Evolutionary conservation across 2,797 vertebrate species (phyloP), one percentile per base, ranked within the genome.

Genomic region (Tamandua tetradactyla): DNA sequence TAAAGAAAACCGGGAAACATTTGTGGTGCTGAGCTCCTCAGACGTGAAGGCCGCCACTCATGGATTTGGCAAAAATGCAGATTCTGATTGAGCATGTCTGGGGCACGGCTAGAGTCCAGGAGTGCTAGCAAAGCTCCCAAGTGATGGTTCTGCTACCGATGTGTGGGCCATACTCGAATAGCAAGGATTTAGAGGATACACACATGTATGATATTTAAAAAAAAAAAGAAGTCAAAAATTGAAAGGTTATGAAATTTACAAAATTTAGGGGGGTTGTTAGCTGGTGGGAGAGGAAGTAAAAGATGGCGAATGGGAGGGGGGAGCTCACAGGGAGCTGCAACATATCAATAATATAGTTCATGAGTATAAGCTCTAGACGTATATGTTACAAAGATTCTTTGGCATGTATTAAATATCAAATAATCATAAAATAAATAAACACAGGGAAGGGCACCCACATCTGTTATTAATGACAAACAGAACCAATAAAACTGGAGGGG

Each of bases 371-470:
- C 11, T 84, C 44, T 32, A 20, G 71, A 52, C 1, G 23, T 20
- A 10, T 7, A 23, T 23, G 5, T 57, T 78, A 37, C 13, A 81
- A 61, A 40, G 27, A 49, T 49, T 44, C 18, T 57, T 88, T 81
- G 84, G 35, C 30, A 49, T 49, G 17, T 64, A 27, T 42, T 93
- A 52, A 61, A 64, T 49, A 72, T 23, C 68, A 2, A 7, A 55
- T 82, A 92, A 96, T 42, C 40, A 14, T 92, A 85, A 76, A 87
- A 59, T 37, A 49, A 86, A 68, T 11, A 72, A 35, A 9, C 23
- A 78, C 42, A 88, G 27, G 30, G 8, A 30, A 78, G 32, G 20
- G 47, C 64, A 76, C 1, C 52, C 25, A 35, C 5, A 84, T 35
- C 11, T 47, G 44, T 47, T 47, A 47, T 7, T 47, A 47, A 72